Percentiles rank a stretch among this genome's conserved stretches.
Conservation (phyloP, 2,113 vertebrate species). For the Elephas maximus region DNA sequence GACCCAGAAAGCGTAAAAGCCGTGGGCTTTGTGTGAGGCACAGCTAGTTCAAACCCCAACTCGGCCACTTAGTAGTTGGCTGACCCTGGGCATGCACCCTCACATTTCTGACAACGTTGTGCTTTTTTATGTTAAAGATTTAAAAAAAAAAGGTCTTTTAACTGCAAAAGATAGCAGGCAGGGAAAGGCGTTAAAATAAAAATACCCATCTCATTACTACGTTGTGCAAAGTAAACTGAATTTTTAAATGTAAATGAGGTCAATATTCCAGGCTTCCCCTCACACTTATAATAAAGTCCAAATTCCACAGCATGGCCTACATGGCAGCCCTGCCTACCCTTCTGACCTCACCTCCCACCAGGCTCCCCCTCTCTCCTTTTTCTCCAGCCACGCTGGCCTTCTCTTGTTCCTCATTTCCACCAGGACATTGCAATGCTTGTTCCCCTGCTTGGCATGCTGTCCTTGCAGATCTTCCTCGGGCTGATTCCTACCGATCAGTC, state of each 20-base stretch:
- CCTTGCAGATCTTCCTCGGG: background rate
- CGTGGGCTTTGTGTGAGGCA: background rate
- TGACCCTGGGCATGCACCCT: no score
- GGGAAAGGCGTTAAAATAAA: background rate
- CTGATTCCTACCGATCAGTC: background rate
- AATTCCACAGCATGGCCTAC: no score
- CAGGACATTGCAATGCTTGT: background rate
- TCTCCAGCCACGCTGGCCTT: background rate
- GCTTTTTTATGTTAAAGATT: background rate
- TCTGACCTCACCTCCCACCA: background rate
- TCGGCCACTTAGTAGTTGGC: background rate
- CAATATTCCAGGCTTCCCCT: background rate
- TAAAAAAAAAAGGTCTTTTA: background rate
- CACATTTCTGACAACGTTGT: background rate
- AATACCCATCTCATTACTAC: background rate
- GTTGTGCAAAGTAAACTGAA: background rate
- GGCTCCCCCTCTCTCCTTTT: no score
- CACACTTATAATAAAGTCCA: background rate
- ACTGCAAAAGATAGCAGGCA: background rate
- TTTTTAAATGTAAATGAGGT: background rate
- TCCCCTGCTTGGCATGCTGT: background rate
- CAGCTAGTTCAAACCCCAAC: background rate
- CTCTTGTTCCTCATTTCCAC: background rate
- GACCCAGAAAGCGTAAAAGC: background rate
- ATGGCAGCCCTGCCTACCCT: background rate